Percentiles rank a stretch among this genome's conserved stretches.
Conservation (phyloP, 2,797 vertebrate genomes). For the Crocidura indochinensis region DNA sequence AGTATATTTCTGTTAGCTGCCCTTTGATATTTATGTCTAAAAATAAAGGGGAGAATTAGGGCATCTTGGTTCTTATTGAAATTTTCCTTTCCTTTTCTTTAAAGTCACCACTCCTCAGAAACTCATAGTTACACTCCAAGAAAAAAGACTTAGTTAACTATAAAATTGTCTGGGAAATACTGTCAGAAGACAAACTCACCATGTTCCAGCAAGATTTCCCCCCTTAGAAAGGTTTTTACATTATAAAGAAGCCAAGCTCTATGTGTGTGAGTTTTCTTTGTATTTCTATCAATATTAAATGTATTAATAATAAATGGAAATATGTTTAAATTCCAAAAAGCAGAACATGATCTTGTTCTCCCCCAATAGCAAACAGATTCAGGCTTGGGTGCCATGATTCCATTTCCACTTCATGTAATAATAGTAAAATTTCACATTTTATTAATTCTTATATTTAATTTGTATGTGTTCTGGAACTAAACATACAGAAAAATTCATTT, state of each 20-base stretch:
- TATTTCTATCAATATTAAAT: conserved; percentile 81
- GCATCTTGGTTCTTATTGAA: conserved; percentile 83
- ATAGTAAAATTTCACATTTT: conserved; percentile 61
- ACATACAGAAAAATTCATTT: conserved; percentile 19
- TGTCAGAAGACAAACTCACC: conserved; percentile 82
- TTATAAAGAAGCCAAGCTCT: conserved; percentile 79
- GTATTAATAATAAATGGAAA: conserved; percentile 80
- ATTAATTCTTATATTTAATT: conserved; percentile 67
- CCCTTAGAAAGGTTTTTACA: conserved; percentile 81
- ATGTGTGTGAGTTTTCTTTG: conserved; percentile 74
- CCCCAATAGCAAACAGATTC: conserved; percentile 80
- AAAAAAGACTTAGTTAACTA: conserved; percentile 80
- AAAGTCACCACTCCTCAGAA: conserved; percentile 83
- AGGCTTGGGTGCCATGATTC: conserved; percentile 47
- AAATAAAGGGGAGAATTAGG: conserved; percentile 81
- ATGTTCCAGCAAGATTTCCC: conserved; percentile 76
- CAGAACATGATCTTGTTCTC: conserved; percentile 76
- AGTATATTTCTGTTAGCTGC: conserved; percentile 85
- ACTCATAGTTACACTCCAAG: conserved; percentile 81
- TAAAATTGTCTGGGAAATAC: conserved; percentile 85
- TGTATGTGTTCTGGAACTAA: conserved; percentile 49
- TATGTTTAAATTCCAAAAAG: conserved; percentile 76
- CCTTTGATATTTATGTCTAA: conserved; percentile 85
- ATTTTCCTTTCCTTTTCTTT: conserved; percentile 87
- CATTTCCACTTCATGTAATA: conserved; percentile 61